Base-by-base conservation (phyloP, 2,113 vertebrate species). In the Romanogobio albipinnatus region DNA sequence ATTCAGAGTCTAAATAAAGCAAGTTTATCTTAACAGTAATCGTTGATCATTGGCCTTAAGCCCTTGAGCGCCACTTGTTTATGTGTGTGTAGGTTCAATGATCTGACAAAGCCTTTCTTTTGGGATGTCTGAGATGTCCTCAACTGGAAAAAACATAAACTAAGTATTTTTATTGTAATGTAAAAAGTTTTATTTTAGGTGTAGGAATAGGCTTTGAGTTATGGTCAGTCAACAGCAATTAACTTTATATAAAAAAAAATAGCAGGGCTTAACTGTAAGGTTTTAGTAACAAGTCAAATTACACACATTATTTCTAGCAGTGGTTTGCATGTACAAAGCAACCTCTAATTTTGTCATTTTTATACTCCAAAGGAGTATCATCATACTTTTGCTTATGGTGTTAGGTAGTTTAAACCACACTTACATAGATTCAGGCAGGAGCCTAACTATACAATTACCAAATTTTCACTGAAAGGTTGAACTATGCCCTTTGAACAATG, bases 1-100 rank as follows among this genome's bases (percentile, higher is more conserved):
- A 88, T 87, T 77, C 19, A 22, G 36, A 36, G 8, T 70, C 58
- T 43, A 78, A 66, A 85, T 53, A 84, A 64, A 77, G 24, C 79
- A 62, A 66, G 49, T 85, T 26, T 59, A 11, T 83, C 80, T 80
- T 19, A 76, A 56, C 29, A 75, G 62, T 39, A 78, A 77, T 77
- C 15, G 53, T 51, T 87, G 73, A 77, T 76, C 74, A 53, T 76
- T 53, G n/a, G 26, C 49, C 45, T 49, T 51, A 26, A 9, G 56
- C 33, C 22, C 43, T 64, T 86, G 82, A 33, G 58, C n/a, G 22
- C 11, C 49, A 24, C 19, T 14, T 62, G 39, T 75, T 43, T 74
- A 68, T 43, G 47, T 85, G 4, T 74, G 51, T 66, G 24, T 66
- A 11, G 17, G 36, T 11, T 70, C 9, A 22, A 3, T 74, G 26